phyloP scores from a whole-genome alignment of 2,797 vertebrate species.

The Distichodus sexfasciatus region DNA sequence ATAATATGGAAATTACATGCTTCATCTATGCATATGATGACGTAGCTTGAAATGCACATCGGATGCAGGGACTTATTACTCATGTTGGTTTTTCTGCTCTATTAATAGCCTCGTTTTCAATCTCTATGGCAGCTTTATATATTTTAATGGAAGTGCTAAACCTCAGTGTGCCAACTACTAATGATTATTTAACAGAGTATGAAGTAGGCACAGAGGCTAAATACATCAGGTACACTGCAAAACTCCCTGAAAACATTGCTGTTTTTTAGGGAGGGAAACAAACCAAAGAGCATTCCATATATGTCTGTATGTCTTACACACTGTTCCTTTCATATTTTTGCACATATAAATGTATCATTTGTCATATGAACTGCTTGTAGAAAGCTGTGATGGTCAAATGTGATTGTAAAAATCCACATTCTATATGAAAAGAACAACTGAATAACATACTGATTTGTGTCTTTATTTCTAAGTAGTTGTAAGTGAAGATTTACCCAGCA shows the following conservation, averaged over 20 bases:
- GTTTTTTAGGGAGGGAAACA: slow-evolving; percentile 8
- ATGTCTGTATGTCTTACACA: slow-evolving; percentile 16
- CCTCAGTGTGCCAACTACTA: slow-evolving; percentile 46
- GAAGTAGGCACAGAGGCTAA: slow-evolving; percentile 63
- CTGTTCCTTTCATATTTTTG: slow-evolving; percentile 7
- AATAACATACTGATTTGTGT: too few relatives aligned
- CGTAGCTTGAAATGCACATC: slow-evolving; percentile 44
- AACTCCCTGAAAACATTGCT: slow-evolving; percentile 13
- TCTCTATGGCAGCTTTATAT: slow-evolving; percentile 60
- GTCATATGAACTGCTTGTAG: background rate
- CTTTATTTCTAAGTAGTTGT: too few relatives aligned
- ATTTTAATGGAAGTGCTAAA: slow-evolving; percentile 24
- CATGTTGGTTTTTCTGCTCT: slow-evolving; percentile 18
- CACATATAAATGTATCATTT: background rate
- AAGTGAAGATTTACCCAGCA: too few relatives aligned
- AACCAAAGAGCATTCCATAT: slow-evolving; percentile 61
- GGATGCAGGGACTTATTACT: slow-evolving; percentile 65
- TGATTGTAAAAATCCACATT: too few relatives aligned
- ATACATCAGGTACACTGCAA: slow-evolving; percentile 15
- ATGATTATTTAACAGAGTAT: slow-evolving; percentile 65
- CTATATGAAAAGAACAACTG: too few relatives aligned
- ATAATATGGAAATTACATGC: slow-evolving; percentile 46
- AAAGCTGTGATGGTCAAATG: too few relatives aligned
- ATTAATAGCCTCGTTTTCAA: slow-evolving; percentile 45
- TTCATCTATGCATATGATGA: slow-evolving; percentile 68